Conservation (phyloP, 1,140 invertebrate genomes). For the Drosophila sp. region DNA sequence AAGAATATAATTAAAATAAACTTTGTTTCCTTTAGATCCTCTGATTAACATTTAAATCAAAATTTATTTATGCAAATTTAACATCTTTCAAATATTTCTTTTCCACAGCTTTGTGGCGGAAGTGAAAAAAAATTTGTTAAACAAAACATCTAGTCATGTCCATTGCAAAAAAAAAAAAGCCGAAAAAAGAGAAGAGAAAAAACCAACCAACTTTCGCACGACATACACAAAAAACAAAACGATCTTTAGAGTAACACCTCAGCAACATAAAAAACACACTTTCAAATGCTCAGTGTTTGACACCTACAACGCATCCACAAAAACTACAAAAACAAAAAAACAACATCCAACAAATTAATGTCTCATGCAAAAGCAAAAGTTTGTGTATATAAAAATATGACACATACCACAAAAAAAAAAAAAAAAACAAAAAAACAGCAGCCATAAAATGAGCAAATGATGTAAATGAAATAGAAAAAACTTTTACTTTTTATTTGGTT, state of each 20-base stretch:
- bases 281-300: slow-evolving; percentile 54
- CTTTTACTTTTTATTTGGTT: slow-evolving; percentile 66
- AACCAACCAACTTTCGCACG: slow-evolving; percentile 60
- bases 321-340: slow-evolving; percentile 44
- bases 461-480: slow-evolving; percentile 71
- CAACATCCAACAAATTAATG: slow-evolving; percentile 52
- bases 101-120: background rate
- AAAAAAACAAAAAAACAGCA: slow-evolving; percentile 5
- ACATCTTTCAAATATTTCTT: background rate
- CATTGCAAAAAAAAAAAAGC: slow-evolving; percentile 1
- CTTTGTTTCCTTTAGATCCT: no score
- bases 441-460: slow-evolving; percentile 34
- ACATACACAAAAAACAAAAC: slow-evolving; percentile 45
- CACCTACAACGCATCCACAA: slow-evolving; percentile 51
- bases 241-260: slow-evolving; percentile 44
- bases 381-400: slow-evolving; percentile 54
- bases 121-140: background rate
- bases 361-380: slow-evolving; percentile 71
- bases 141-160: slow-evolving; percentile 12
- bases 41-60: no score
- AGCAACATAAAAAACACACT: slow-evolving; percentile 47
- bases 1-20: no score
- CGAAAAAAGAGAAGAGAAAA: slow-evolving; percentile 14
- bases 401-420: slow-evolving; percentile 54
- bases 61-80: background rate